phyloP scores from a whole-genome alignment of 2,888 invertebrate genomes.

The Eudemis profundana region DNA sequence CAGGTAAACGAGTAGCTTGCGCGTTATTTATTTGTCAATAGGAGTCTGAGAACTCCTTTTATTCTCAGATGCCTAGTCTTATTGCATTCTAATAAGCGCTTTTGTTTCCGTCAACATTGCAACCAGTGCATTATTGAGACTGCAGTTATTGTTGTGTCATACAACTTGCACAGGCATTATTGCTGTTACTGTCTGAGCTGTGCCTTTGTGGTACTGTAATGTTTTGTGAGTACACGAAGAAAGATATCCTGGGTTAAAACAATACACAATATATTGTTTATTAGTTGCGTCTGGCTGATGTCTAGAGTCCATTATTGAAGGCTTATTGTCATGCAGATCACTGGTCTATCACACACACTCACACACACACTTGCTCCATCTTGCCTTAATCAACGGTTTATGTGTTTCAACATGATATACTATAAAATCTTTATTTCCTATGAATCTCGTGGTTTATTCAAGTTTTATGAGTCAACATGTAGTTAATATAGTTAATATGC shows the following conservation, averaged over 20 bases:
- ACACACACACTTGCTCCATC: neutral
- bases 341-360: neutral
- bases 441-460: conserved; percentile 4
- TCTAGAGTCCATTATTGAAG: neutral
- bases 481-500: too few species aligned
- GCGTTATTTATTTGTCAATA: neutral
- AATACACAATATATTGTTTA: neutral
- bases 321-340: conserved; percentile 15
- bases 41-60: neutral
- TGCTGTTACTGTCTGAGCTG: neutral
- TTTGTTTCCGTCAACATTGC: conserved; percentile 8
- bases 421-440: neutral
- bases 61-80: neutral
- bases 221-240: neutral
- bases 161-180: conserved; percentile 8
- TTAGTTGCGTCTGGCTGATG: conserved; percentile 8
- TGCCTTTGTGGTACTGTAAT: neutral
- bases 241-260: neutral
- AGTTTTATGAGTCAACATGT: conserved; percentile 2
- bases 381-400: too few species aligned
- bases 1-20: too few species aligned
- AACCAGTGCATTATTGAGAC: neutral
- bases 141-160: conserved; percentile 6
- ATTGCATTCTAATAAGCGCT: conserved; percentile 20
- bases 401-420: neutral